Evolutionary conservation across 2,113 vertebrate genomes (phyloP), one percentile per base, ranked within the genome.

Genomic region (Colius striatus): DNA sequence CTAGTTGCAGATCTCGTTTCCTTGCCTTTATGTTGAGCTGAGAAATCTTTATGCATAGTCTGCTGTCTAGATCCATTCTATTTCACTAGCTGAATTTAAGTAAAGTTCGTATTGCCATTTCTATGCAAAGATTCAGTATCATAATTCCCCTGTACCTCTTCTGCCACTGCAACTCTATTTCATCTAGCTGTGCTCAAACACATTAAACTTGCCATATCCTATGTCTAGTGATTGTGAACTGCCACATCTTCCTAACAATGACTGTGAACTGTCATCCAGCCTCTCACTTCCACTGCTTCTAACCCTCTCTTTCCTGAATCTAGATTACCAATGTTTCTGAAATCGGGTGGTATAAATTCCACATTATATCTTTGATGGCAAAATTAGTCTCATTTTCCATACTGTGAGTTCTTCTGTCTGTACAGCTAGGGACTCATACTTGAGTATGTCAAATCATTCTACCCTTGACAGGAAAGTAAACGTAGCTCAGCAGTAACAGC

Each of bases 191-290:
- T 30, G 43, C 45, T 68, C 47, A 50, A 47, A 79, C 36, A 43
- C 0, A 1, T 57, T 36, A 74, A 85, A n/a, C 21, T 73, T 36
- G 10, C 11, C 23, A 13, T 5, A 27, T 61, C 62, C 72, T 22
- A 11, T 26, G 34, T 29, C 63, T 22, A 66, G 47, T 18, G 36
- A 51, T 0, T 13, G 22, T 4, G 5, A 71, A 80, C 7, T 47
- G 36, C 6, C 15, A 34, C 1, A 5, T 43, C 78, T 36, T 78
- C 36, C 70, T 67, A 47, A 2, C 0, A 2, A 14, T 2, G 7
- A 60, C 45, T 43, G 9, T 20, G 4, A 85, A 41, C 21, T 62
- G 41, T 54, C 57, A 84, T 12, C 7, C 34, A 87, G n/a, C 53
- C 57, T 50, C 57, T 73, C 21, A 7, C n/a, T 63, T 68, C 11